Base-by-base conservation (phyloP, 2,797 vertebrate species). In the Epinephelus malabaricus region DNA sequence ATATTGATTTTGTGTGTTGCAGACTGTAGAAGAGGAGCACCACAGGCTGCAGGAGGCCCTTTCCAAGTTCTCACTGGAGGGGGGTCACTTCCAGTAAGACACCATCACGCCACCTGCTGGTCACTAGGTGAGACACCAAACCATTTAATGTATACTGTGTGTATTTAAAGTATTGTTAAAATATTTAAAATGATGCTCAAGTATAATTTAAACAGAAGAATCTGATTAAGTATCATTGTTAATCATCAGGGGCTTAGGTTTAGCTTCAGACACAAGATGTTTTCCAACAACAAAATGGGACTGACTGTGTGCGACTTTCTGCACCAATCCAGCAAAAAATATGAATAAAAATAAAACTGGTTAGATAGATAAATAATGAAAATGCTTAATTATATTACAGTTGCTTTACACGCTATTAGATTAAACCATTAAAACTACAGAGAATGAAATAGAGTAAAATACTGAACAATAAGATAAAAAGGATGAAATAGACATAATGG, bases 11-110 rank as follows among this genome's bases (percentile, higher is more conserved):
- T 89, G 67, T 81, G 77, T 87, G 68, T 88, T 79, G 62, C 83
- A 96, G 95, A 82, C 69, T 82, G 63, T 96, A 43, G 95, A 96
- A 85, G 95, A 95, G 38, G 93, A 92, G 51, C 90, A 95, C 91
- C 93, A 95, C 90, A 89, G 81, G 68, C 90, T 96, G 83, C 95
- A 93, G 63, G 92, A 93, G 82, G 88, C 87, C 63, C 93, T 96
- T 45, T 95, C 94, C 47, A 91, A 95, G 83, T 94, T 94, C 71
- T 93, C 93, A 12, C 88, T 95, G 85, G 90, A 93, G 67, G 81
- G 91, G 55, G 90, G 83, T 3, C 90, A 90, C 92, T 95, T 93
- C 84, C 85, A 95, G 81, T 95, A 86, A 95, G 82, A 82, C 75
- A 19, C 74, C 78, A 78, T 60, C 70, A 82, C 53, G 50, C 87